Conservation (phyloP, 2,888 invertebrate species). For the Eupithecia subumbrata region DNA sequence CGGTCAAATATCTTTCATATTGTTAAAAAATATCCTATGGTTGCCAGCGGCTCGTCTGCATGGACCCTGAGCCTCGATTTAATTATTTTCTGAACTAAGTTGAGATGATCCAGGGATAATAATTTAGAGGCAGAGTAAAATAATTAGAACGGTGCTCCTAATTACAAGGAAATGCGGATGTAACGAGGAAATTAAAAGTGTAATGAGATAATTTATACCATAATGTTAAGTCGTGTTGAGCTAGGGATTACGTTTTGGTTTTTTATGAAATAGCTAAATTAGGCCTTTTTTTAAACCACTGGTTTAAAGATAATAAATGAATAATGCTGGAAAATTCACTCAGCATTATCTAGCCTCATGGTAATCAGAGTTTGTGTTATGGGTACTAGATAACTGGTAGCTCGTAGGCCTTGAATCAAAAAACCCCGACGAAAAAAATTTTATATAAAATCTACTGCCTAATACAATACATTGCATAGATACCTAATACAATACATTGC, state of each 20-base stretch:
- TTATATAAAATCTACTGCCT: too few species aligned
- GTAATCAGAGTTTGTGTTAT: too few species aligned
- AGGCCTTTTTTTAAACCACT: not conserved
- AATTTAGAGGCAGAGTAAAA: constrained; percentile 13
- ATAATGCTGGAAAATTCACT: too few species aligned
- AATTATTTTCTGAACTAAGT: constrained; percentile 16
- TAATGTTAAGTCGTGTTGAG: constrained; percentile 13
- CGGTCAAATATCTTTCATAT: too few species aligned
- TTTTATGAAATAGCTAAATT: not conserved
- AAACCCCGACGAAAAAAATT: too few species aligned
- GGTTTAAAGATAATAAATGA: too few species aligned
- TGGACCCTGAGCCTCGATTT: not conserved
- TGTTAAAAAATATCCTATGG: not conserved
- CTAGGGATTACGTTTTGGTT: constrained; percentile 8
- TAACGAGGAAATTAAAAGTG: constrained; percentile 26
- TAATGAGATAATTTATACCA: not conserved
- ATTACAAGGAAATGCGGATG: constrained; percentile 27
- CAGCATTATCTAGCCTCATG: too few species aligned
- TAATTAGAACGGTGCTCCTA: constrained; percentile 21
- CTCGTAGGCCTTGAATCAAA: too few species aligned
- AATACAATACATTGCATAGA: too few species aligned
- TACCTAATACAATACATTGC: too few species aligned
- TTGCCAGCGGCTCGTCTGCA: not conserved
- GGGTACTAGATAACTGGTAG: too few species aligned
- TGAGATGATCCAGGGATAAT: constrained; percentile 20